Conservation (phyloP, 2,888 invertebrate genomes). For the Brenthis hecate region DNA sequence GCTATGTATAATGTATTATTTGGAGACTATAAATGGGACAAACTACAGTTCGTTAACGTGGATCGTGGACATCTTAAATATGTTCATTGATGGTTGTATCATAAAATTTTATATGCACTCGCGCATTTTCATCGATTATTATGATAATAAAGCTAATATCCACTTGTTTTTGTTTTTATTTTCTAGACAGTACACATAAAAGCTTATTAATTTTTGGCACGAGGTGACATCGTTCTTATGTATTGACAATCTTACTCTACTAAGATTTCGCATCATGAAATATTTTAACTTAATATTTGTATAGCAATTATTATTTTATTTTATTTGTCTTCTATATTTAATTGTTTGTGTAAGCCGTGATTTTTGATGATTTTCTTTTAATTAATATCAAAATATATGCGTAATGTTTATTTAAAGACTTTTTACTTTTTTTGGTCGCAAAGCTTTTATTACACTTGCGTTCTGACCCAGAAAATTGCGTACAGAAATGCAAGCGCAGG, state of each 20-base stretch:
- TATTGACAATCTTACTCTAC: too few relatives aligned
- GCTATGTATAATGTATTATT: slow-evolving; percentile 38
- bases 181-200: slow-evolving; percentile 18
- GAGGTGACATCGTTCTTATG: too few relatives aligned
- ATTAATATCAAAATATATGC: too few relatives aligned
- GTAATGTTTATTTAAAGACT: background rate
- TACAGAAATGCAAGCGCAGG: slow-evolving; percentile 71
- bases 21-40: slow-evolving; percentile 46
- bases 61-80: slow-evolving; percentile 14
- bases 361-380: too few relatives aligned
- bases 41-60: slow-evolving; percentile 37
- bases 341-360: too few relatives aligned
- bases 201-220: slow-evolving; percentile 14
- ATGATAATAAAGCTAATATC: slow-evolving; percentile 39
- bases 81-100: slow-evolving; percentile 43
- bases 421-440: slow-evolving; percentile 16
- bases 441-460: slow-evolving; percentile 31
- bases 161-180: slow-evolving; percentile 17
- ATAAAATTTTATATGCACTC: slow-evolving; percentile 50
- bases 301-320: too few relatives aligned
- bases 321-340: too few relatives aligned
- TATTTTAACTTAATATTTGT: too few relatives aligned
- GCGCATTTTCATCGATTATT: slow-evolving; percentile 43
- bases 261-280: too few relatives aligned
- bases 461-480: slow-evolving; percentile 63